Conservation (phyloP, 1,140 invertebrate genomes). For the Oppia nitens region DNA sequence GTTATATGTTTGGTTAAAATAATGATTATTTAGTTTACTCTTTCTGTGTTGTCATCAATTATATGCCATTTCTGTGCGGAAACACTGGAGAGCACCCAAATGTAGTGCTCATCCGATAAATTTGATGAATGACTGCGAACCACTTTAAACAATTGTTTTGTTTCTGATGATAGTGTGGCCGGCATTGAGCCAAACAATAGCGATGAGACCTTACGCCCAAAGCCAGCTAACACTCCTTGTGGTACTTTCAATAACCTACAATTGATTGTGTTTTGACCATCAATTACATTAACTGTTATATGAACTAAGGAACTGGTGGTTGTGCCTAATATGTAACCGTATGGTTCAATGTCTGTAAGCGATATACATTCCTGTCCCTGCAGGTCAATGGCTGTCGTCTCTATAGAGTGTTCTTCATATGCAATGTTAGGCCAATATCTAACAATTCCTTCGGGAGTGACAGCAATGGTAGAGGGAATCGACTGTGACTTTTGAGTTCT, state of each 20-base stretch:
- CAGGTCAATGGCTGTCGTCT: constrained; percentile 51
- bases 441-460: constrained; percentile 78
- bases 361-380: constrained; percentile 59
- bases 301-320: constrained; percentile 73
- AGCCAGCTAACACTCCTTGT: constrained; percentile 69
- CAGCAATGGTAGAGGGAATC: constrained; percentile 68
- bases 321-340: constrained; percentile 67
- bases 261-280: constrained; percentile 36
- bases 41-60: constrained; percentile 27
- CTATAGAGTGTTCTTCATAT: constrained; percentile 66
- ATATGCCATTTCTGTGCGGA: constrained; percentile 50
- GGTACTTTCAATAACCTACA: constrained; percentile 54
- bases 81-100: constrained; percentile 47
- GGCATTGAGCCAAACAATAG: constrained; percentile 66
- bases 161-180: constrained; percentile 44
- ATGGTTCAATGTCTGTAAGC: constrained; percentile 39
- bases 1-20: not conserved
- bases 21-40: constrained; percentile 18
- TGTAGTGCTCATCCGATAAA: constrained; percentile 27
- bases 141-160: constrained; percentile 43
- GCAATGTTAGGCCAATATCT: constrained; percentile 78
- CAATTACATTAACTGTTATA: constrained; percentile 41
- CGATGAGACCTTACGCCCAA: constrained; percentile 62
- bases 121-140: constrained; percentile 20
- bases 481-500: constrained; percentile 34